These are phyloP conservation scores for Microhierax caerulescens DNA, from an alignment of 2,797 vertebrate species.

Conservation along the genomic window DNA sequence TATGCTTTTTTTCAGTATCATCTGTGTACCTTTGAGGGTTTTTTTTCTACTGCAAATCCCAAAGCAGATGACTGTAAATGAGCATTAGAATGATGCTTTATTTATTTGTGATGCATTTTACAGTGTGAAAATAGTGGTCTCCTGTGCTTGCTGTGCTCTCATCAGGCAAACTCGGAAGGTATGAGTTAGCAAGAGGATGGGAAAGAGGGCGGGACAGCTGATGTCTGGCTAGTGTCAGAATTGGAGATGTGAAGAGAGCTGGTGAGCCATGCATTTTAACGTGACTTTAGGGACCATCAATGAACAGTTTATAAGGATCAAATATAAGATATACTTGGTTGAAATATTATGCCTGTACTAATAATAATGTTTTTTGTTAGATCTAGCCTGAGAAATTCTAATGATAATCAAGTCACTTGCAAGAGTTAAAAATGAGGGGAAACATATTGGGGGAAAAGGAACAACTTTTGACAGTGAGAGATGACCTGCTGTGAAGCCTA, in stretches of 20 bases:
- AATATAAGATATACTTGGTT: not conserved
- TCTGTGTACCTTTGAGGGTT: not conserved
- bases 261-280: not conserved
- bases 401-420: not conserved
- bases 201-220: not conserved
- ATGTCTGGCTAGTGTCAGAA: not conserved
- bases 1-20: not conserved
- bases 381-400: not conserved
- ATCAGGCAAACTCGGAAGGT: conserved; percentile 38
- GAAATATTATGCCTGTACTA: not conserved
- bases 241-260: not conserved
- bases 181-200: conserved; percentile 67
- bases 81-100: not conserved
- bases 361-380: not conserved
- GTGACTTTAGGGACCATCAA: not conserved
- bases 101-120: conserved; percentile 20
- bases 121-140: conserved; percentile 11
- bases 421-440: not conserved
- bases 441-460: rapidly evolving
- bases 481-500: not conserved
- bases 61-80: not conserved
- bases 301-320: not conserved
- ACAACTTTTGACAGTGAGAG: not conserved
- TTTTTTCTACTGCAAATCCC: not conserved
- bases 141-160: conserved; percentile 29